Evolutionary conservation across 2,797 vertebrate genomes (phyloP), one percentile per base, ranked within the genome.

Genomic region (Sphaeramia orbicularis): DNA sequence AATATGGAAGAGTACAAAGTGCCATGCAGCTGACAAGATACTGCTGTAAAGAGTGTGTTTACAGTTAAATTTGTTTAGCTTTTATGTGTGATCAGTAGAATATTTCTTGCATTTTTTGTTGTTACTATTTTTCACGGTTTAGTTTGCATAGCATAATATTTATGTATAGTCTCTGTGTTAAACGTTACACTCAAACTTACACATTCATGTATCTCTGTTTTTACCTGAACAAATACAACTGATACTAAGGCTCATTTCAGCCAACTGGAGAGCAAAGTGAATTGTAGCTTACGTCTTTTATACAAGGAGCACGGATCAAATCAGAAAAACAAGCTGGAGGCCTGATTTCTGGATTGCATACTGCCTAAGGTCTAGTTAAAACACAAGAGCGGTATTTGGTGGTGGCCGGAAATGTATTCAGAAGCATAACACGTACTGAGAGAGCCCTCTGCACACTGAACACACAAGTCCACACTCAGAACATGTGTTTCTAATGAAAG

Each of bases 401-500:
- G 12, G 54, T 72, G 74, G 80, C 85, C 83, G 86, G 91, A 92
- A 91, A 92, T 89, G 76, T 92, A 89, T 92, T 91, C 87, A 88
- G 90, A 91, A 91, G 91, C 84, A 70, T 73, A 71, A 83, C 88
- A 89, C 86, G 74, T 86, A 88, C 70, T 16, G 71, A 72, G 76
- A 77, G 61, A 71, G 65, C 65, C 38, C 47, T 2, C 57, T 78
- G 71, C 80, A 74, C 68, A 61, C 69, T 36, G 55, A 70, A 71
- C 55, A 71, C 82, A 71, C 60, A 69, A 27, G 24, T 14, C 10
- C 52, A 56, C 54, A 71, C 70, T 72, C 21, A 2, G 4, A 67
- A 86, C 91, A 93, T 92, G 84, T 93, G 91, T 90, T 93, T 91
- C 80, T 70, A 91, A 92, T 94, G 78, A 85, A 85, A 57, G 59